A percentile compares a stretch with the other conserved stretches of the same genome.
These are phyloP conservation scores for Zoanthus sociatus DNA, from an alignment of 92 coral and sea anemone genomes.

Conservation along the genomic window DNA sequence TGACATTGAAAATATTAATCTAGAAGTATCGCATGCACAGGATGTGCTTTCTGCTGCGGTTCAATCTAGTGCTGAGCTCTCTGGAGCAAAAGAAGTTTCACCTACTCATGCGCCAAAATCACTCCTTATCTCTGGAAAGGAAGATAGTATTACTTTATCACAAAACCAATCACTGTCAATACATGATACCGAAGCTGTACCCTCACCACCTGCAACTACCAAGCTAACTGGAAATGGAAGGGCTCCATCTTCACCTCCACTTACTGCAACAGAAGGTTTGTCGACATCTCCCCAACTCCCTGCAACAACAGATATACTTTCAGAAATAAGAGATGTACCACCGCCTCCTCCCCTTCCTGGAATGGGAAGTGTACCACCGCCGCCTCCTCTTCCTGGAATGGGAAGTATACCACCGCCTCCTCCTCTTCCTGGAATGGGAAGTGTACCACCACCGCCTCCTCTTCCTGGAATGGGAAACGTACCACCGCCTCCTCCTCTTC, in stretches of 20 bases:
- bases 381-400: conserved; percentile 72
- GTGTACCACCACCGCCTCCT: conserved; percentile 91
- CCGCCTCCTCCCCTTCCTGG: conserved; percentile 84
- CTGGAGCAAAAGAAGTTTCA: background rate
- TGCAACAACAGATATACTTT: conserved; percentile 49
- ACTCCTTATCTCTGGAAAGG: conserved; percentile 49
- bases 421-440: conserved; percentile 69
- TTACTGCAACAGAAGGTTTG: conserved; percentile 65
- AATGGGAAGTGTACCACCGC: conserved; percentile 55
- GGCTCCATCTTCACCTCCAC: conserved; percentile 70
- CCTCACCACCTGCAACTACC: conserved; percentile 75
- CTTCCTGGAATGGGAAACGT: conserved; percentile 68
- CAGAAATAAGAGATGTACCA: conserved; percentile 61
- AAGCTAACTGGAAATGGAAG: conserved; percentile 62
- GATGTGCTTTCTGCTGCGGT: conserved; percentile 25
- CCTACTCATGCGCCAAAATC: conserved; percentile 41
- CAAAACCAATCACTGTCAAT: background rate
- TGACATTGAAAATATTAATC: conserved; percentile 32
- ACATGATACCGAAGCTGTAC: conserved; percentile 48
- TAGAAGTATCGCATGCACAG: background rate
- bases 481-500: conserved; percentile 46
- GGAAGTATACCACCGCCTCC: conserved; percentile 75
- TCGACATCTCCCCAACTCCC: conserved; percentile 55
- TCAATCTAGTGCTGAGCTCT: conserved; percentile 37
- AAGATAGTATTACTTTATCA: background rate